Conservation (phyloP, 2,113 vertebrate genomes). For the Pterocles orientalis region DNA sequence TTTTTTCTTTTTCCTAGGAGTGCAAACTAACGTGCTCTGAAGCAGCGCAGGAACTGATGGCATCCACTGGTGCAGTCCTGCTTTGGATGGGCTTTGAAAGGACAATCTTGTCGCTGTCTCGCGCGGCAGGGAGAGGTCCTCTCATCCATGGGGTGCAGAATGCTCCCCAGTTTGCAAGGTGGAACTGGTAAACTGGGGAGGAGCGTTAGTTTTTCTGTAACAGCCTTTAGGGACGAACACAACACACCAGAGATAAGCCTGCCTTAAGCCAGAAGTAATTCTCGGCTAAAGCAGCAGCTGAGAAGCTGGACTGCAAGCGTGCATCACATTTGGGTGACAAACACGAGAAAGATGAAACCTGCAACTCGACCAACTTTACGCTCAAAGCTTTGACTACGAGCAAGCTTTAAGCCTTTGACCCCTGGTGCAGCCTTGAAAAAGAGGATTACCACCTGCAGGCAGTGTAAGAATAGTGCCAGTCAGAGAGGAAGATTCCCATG, state of each 20-base stretch:
- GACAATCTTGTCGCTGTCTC: not conserved
- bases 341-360: not conserved
- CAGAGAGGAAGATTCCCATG: not conserved
- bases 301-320: not conserved
- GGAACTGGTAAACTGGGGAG: not conserved
- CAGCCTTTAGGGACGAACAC: not conserved
- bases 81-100: not conserved
- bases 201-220: accelerated
- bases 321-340: not conserved
- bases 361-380: accelerated
- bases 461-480: not conserved
- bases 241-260: not conserved
- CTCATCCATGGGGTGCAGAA: not conserved
- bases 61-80: not conserved
- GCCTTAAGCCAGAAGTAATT: not conserved
- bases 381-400: not conserved
- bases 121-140: not conserved
- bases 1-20: not conserved
- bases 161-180: accelerated
- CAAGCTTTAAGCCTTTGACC: not conserved
- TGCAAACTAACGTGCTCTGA: not conserved
- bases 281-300: not conserved
- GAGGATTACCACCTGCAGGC: not conserved
- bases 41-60: not conserved
- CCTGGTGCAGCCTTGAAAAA: not conserved